Base-by-base conservation (phyloP, 2,113 vertebrate species). In the Oreochromis niloticus region DNA sequence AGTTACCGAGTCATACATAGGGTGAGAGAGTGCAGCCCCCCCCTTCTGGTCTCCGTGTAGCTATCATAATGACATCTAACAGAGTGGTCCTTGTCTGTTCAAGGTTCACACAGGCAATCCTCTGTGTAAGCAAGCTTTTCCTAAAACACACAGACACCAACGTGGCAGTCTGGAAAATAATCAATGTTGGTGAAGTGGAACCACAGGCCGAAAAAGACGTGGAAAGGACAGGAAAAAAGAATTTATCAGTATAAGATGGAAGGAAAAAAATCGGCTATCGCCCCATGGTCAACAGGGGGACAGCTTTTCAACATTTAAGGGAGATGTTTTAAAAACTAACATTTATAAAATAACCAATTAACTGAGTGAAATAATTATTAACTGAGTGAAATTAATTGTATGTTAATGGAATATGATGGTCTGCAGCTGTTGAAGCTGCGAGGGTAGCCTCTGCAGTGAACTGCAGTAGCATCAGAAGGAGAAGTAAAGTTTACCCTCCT, bases 111-210 rank as follows among this genome's bases (percentile, higher is more conserved):
- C 91, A 91, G 71, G 36, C 86, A 34, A n/a, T 39, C 81, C 52
- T 90, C 68, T 94, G 87, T 92, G 61, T 41, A n/a, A 78, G 36
- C 32, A 13, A 24, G 78, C 46, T 3, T 78, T 85, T 68, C 36
- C 81, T 78, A 89, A 88, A 89, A 87, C 87, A 87, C 85, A 84
- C 50, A 85, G 10, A 85, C 80, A 73, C 82, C 81, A 11, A 95
- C 94, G 93, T 94, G 95, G 95, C 95, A 94, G 81, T 91, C 75
- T 89, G 92, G 90, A 91, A 94, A 93, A 90, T 85, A 88, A 41
- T 86, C 82, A 88, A 68, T 41, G 46, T 30, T 66, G 19, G 48
- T 87, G 52, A 55, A 46, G 22, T 68, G 24, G 55, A 81, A 88
- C 80, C 75, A 80, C 41, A 14, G 43, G 57, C 19, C 83, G 81